Percentiles rank a stretch among this genome's conserved stretches.
These are phyloP conservation scores for Dipodomys ordii DNA, from an alignment of 2,113 vertebrate genomes.

Conservation along the genomic window DNA sequence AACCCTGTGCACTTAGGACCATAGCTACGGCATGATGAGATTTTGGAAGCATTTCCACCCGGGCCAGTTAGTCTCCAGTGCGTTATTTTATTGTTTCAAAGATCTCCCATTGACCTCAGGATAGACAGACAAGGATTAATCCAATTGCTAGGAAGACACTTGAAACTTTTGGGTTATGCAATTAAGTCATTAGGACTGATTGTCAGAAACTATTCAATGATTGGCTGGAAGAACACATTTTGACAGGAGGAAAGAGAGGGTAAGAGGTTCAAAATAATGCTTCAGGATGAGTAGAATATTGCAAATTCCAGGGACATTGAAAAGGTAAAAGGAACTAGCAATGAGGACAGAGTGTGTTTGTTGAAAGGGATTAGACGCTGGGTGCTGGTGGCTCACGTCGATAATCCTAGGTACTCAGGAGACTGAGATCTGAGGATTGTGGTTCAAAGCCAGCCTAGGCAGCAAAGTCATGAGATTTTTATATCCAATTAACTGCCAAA, in stretches of 20 bases:
- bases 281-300: slow-evolving; percentile 1
- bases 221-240: slow-evolving; percentile 7
- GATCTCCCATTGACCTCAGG: not conserved
- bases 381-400: too few species aligned
- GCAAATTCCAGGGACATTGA: not conserved
- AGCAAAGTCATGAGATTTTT: too few species aligned
- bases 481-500: too few species aligned
- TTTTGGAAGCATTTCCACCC: not conserved
- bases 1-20: not conserved
- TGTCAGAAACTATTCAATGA: not conserved
- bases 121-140: not conserved
- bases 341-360: not conserved
- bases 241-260: not conserved
- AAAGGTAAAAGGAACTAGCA: not conserved
- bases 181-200: not conserved
- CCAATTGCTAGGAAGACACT: not conserved
- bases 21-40: too few species aligned
- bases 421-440: too few species aligned
- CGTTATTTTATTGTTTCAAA: not conserved
- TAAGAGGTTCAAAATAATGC: slow-evolving; percentile 47
- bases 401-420: too few species aligned
- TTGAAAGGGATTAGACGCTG: not conserved
- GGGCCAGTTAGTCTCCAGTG: not conserved
- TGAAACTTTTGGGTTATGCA: not conserved
- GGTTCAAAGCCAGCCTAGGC: too few species aligned